Evolutionary conservation across 2,888 invertebrate species (phyloP), one percentile per base, ranked within the genome.

Genomic region (Byasa hedistus): DNA sequence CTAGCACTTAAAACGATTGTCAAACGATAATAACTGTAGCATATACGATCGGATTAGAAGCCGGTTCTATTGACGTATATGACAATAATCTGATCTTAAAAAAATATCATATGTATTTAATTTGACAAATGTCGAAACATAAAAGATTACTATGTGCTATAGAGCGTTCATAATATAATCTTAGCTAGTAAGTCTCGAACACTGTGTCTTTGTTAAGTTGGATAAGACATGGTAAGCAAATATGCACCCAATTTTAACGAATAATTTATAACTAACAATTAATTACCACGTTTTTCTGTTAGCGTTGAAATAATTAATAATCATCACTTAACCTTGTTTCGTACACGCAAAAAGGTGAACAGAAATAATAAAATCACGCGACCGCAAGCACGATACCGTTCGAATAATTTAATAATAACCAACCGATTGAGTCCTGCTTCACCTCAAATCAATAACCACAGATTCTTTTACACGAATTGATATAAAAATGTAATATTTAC

Each of bases 351-450:
- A 19, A 39, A 54, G 17, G 22, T 32, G 57, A 58, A 51, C 63
- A 64, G 52, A 22, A 22, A 51, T 36, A 64, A 64, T 64, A 58
- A 58, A 57, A 24, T 52, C 52, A 58, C n/a, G 36, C 36, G 52
- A 64, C 51, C 39, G 39, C 12, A 39, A 15, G 39, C 39, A 57
- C 51, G 57, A 52, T 59, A 65, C 65, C 60, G 60, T 65, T 60
- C 60, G 59, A 64, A 59, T 55, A 65, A 65, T 60, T 55, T 55
- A 65, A 59, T 60, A 60, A 65, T 44, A 59, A 59, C 64, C 54
- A 55, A 58, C 23, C 19, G 60, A 65, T 64, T 65, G 55, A 60
- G 60, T 60, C 27, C 55, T 55, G 48, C 60, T 21, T 44, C 32
- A 8, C 23, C 24, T 39, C 44, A 55, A 55, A 65, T 60, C 65